Conservation (phyloP, 2,113 vertebrate genomes). For the Felis catus region DNA sequence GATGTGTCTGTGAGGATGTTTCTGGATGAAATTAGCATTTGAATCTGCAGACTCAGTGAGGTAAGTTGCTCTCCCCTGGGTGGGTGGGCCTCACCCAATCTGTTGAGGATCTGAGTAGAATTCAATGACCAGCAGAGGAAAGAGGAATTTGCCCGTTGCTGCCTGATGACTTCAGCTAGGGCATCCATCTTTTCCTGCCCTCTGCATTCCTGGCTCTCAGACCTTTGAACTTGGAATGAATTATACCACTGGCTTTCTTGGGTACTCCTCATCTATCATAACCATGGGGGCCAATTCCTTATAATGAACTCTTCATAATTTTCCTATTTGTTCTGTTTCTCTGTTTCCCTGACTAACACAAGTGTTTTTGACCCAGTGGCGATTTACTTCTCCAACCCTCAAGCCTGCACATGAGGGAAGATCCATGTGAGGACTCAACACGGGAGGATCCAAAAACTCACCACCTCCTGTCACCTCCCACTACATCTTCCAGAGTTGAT, state of each 20-base stretch:
- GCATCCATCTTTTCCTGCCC: background rate
- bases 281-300: background rate
- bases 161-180: background rate
- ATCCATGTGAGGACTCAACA: background rate
- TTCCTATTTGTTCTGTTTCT: background rate
- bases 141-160: background rate
- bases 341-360: background rate
- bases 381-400: background rate
- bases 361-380: background rate
- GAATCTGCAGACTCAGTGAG: background rate
- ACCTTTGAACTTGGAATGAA: background rate
- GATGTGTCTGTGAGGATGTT: background rate
- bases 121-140: background rate
- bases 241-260: background rate
- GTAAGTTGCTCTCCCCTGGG: background rate
- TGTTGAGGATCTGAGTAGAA: background rate
- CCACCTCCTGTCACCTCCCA: background rate
- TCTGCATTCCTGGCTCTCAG: background rate
- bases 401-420: background rate
- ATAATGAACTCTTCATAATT: background rate
- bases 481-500: background rate
- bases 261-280: background rate
- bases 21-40: background rate
- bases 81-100: background rate
- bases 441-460: background rate